Conservation (phyloP, 2,888 invertebrate species). For the Hetaerina titia region DNA sequence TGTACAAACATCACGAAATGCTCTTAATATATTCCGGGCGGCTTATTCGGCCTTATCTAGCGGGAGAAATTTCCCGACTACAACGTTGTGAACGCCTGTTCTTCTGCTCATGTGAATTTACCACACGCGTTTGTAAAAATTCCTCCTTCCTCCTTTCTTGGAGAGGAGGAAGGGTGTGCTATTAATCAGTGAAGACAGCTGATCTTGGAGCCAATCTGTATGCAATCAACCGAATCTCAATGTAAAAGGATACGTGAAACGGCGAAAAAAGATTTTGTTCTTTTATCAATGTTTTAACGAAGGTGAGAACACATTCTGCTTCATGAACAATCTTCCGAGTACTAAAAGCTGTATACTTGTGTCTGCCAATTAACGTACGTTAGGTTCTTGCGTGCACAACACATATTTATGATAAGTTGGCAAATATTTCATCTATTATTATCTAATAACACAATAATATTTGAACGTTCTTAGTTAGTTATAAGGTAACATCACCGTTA, state of each 20-base stretch:
- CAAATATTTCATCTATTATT: too few species aligned
- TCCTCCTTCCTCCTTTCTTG: conserved; percentile 34
- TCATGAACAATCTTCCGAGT: too few species aligned
- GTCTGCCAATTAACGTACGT: too few species aligned
- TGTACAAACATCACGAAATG: conserved; percentile 55
- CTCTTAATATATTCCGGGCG: conserved; percentile 52
- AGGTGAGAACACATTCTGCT: background rate
- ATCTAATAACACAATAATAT: too few species aligned
- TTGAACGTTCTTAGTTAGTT: too few species aligned
- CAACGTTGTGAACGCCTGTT: conserved; percentile 43
- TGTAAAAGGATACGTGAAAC: background rate
- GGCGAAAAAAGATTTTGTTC: background rate
- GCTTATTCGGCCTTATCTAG: conserved; percentile 42
- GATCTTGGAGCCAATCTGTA: background rate
- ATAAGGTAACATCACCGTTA: too few species aligned
- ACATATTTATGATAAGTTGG: too few species aligned
- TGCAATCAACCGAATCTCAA: background rate
- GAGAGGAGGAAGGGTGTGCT: background rate
- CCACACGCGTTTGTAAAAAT: background rate
- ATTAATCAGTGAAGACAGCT: background rate
- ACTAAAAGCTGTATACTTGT: too few species aligned
- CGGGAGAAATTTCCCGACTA: conserved; percentile 8
- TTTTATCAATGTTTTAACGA: background rate
- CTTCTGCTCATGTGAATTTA: background rate
- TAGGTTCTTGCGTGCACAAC: too few species aligned